These are phyloP conservation scores for Megamerina dolium DNA, from an alignment of 2,888 invertebrate genomes.

Conservation along the genomic window DNA sequence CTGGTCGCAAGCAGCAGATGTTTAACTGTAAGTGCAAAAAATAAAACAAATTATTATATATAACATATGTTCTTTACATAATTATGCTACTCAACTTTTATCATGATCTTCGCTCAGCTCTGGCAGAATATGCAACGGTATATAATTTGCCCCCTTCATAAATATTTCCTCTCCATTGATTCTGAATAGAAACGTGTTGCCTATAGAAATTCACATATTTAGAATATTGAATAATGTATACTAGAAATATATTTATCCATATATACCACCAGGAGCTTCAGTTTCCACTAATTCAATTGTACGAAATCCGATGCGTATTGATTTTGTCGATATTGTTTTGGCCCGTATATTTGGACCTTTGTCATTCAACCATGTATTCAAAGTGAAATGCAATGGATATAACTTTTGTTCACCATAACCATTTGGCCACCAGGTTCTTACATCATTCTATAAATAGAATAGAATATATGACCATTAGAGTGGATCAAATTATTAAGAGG, in stretches of 20 bases:
- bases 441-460: constrained; percentile 42
- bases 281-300: constrained; percentile 78
- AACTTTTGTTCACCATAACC: constrained; percentile 77
- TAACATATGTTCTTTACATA: no score
- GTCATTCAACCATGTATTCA: constrained; percentile 40
- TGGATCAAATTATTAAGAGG: neutral
- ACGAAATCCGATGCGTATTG: constrained; percentile 75
- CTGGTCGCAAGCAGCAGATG: constrained; percentile 63
- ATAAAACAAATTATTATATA: no score
- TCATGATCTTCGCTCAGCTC: constrained; percentile 58
- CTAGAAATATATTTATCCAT: neutral
- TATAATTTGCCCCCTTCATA: constrained; percentile 92
- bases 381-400: constrained; percentile 60
- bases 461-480: neutral
- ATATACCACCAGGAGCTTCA: neutral
- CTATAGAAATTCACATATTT: constrained; percentile 40
- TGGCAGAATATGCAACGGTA: constrained; percentile 80
- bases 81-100: no score
- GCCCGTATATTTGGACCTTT: constrained; percentile 28
- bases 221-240: neutral
- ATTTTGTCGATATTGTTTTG: constrained; percentile 49
- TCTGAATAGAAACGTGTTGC: constrained; percentile 77
- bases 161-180: constrained; percentile 85
- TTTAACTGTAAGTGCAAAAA: constrained; percentile 47
- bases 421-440: constrained; percentile 90